Base-by-base conservation (phyloP, 2,888 invertebrate species). In the Drosophila villosipedis region DNA sequence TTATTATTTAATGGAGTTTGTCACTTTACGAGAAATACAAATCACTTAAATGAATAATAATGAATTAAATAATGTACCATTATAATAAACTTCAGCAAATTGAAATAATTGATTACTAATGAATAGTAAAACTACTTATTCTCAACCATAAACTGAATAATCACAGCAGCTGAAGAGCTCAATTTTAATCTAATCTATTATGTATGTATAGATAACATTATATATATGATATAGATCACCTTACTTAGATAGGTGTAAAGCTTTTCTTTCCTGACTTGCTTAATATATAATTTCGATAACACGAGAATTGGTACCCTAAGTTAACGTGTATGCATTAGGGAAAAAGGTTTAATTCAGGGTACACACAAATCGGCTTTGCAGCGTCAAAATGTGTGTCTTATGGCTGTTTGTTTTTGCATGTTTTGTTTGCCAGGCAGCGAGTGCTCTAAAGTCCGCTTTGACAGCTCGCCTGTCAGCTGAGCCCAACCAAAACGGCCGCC, bases 361-460 rank as follows among this genome's bases (percentile, higher is more conserved):
- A 68, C 43, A 7, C 7, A 9, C 0, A 12, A 9, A 33, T 68
- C 59, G 55, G 30, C 1, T 12, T 19, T 9, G 0, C 1, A 6
- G 9, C 12, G 10, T 14, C 25, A 4, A 33, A 12, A 22, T 60
- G 22, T 9, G 19, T 19, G 33, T 62, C 66, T 53, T 62, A 31
- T 41, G 55, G 22, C 53, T 70, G 68, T 54, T 70, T 66, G 72
- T 60, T 76, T 71, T 68, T 55, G 66, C 78, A 72, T 80, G 76
- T 82, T 80, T 87, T 83, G 85, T 87, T 85, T 85, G 83, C 80
- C 83, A 69, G 74, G 78, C 83, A 83, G 74, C 81, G 80, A 85
- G 85, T 84, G 82, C 82, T 85, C 83, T 77, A 82, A 86, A 87
- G 87, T 87, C 85, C 87, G 87, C 87, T 86, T 86, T 87, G 85